Evolutionary conservation across 92 coral and sea anemone genomes (phyloP).

Genomic region (Palythoa caribaeorum): DNA sequence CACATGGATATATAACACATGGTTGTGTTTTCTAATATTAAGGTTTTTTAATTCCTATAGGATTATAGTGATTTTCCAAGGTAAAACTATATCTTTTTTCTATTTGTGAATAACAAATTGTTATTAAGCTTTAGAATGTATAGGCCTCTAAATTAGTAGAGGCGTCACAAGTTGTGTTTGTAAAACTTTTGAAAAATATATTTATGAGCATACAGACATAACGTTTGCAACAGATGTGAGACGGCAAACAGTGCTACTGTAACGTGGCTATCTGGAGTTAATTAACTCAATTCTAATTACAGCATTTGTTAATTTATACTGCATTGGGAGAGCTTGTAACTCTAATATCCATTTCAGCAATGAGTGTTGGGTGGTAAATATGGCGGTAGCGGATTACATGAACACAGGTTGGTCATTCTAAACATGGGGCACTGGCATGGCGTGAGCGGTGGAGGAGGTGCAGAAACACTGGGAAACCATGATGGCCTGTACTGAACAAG

Average conservation of each 20-base stretch:
- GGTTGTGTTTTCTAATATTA: too few species aligned
- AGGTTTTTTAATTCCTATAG: too few species aligned
- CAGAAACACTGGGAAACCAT: slow-evolving; percentile 66
- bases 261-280: neutral
- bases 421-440: slow-evolving; percentile 63
- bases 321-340: neutral
- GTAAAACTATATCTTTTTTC: too few species aligned
- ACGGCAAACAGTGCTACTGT: neutral
- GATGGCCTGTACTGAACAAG: slow-evolving; percentile 83
- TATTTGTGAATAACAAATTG: too few species aligned
- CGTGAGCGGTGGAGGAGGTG: slow-evolving; percentile 66
- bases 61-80: too few species aligned
- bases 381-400: slow-evolving; percentile 22
- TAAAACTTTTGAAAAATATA: neutral
- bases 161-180: neutral
- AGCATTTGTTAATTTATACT: slow-evolving; percentile 12
- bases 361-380: slow-evolving; percentile 33
- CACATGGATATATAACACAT: too few species aligned
- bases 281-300: slow-evolving; percentile 1
- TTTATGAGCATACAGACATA: neutral
- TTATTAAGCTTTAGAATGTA: too few species aligned
- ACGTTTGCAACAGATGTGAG: neutral
- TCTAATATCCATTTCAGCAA: slow-evolving; percentile 25
- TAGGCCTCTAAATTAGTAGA: neutral
- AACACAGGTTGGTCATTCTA: slow-evolving; percentile 38